Evolutionary conservation across 2,113 vertebrate genomes (phyloP), one percentile per base, ranked within the genome.

Genomic region (Pachyramphus minor): DNA sequence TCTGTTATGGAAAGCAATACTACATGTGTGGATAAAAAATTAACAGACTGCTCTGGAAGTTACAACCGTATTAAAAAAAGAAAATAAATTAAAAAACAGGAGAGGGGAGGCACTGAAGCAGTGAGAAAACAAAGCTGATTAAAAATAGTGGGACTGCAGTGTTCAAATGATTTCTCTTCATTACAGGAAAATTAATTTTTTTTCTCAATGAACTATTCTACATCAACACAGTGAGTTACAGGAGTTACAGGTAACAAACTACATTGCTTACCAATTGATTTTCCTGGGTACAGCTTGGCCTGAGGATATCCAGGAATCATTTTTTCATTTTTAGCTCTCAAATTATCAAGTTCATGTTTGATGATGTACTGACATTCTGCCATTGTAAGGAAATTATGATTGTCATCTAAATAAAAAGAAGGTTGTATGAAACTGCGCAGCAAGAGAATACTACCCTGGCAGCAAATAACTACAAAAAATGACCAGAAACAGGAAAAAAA

Each of bases 341-440:
- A 97, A 42, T 98, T 99, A 96, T 99, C 99, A 63, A 99, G 98
- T 96, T 99, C 99, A n/a, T 99, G 99, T 93, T 99, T 99, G 95
- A 99, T 97, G 92, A 99, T 99, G 96, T 98, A 99, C 89, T 99
- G 99, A 97, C 99, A 98, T 97, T 99, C 99, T 9, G 99, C 98
- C 98, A 98, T 98, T 33, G 98, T 99, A 84, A 99, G 98, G 96
- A 99, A 99, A 95, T 95, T 71, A 15, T 99, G 98, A 47, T 98
- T 99, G 44, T 99, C 98, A 83, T 99, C 99, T 99, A 97, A 77
- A 97, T 81, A 93, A 92, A 96, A 87, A 78, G 78, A 94, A 96
- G 53, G 39, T 41, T 75, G 2, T 12, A 66, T 64, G 60, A 80
- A 90, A 84, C 82, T 42, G 53, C 67, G 75, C 69, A 64, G 52